These are phyloP conservation scores for Actinia tenebrosa DNA, from an alignment of 64 coral and sea anemone genomes.

Conservation along the genomic window DNA sequence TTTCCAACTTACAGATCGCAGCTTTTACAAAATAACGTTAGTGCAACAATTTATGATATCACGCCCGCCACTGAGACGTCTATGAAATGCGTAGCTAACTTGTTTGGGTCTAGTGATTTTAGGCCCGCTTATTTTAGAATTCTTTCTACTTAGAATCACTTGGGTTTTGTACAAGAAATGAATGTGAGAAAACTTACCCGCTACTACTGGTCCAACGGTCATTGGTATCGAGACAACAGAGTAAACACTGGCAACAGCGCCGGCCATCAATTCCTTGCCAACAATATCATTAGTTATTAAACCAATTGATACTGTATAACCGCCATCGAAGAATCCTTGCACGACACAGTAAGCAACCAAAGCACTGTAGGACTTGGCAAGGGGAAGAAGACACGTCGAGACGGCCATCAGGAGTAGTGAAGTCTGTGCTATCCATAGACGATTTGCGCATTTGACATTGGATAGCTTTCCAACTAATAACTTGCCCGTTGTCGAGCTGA, in stretches of 20 bases:
- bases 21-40: too few relatives aligned
- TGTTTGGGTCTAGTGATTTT: too few relatives aligned
- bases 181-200: constrained; percentile 30
- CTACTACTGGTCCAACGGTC: constrained; percentile 58
- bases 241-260: constrained; percentile 58
- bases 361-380: constrained; percentile 46
- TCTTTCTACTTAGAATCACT: too few relatives aligned
- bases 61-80: too few relatives aligned
- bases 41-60: too few relatives aligned
- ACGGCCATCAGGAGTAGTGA: constrained; percentile 53
- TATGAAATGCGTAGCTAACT: too few relatives aligned
- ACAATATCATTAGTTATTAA: constrained; percentile 76
- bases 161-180: background rate
- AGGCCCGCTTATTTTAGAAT: too few relatives aligned
- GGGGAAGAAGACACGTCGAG: constrained; percentile 56
- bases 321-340: constrained; percentile 43
- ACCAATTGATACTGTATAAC: constrained; percentile 40
- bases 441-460: constrained; percentile 30
- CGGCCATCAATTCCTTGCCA: constrained; percentile 59
- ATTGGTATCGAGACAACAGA: constrained; percentile 58
- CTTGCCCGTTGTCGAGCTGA: constrained; percentile 72
- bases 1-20: too few relatives aligned
- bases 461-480: constrained; percentile 65
- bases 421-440: constrained; percentile 45
- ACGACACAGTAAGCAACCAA: constrained; percentile 45